Percentiles rank a stretch among this genome's conserved stretches.
Evolutionary conservation across 1,140 invertebrate genomes (phyloP).

Genomic region (Apis dorsata): DNA sequence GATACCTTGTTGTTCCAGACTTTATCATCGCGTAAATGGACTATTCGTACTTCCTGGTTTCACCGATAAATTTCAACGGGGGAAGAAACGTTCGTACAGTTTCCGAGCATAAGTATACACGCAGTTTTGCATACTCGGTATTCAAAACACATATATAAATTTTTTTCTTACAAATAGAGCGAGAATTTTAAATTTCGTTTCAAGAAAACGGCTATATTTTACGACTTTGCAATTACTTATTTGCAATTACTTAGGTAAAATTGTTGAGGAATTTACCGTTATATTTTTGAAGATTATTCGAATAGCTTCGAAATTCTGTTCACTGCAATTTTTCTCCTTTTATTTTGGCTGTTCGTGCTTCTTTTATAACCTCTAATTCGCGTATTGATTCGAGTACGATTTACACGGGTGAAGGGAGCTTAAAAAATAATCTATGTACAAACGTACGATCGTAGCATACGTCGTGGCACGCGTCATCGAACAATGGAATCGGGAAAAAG

Average conservation of each 20-base stretch:
- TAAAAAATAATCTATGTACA: not conserved
- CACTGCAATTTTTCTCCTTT: not conserved
- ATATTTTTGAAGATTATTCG: not conserved
- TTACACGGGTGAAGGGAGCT: not conserved
- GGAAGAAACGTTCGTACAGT: not conserved
- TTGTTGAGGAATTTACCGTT: not conserved
- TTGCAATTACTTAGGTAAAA: not conserved
- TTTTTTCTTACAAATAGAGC: too few relatives aligned
- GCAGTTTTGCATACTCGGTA: not conserved
- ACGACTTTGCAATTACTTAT: not conserved
- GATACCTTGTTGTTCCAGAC: not conserved
- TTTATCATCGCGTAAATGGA: not conserved
- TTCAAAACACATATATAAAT: not conserved
- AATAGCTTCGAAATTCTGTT: not conserved
- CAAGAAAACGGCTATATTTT: too few relatives aligned
- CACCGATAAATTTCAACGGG: not conserved
- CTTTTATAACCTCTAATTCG: not conserved
- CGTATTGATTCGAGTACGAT: not conserved
- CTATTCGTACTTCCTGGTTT: not conserved
- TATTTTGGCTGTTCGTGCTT: not conserved
- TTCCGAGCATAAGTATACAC: not conserved
- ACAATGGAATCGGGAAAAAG: not conserved
- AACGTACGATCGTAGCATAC: not conserved
- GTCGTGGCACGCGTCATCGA: not conserved
- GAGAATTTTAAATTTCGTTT: too few relatives aligned